phyloP scores from a whole-genome alignment of 1,140 invertebrate species.

The Drusus annulatus region DNA sequence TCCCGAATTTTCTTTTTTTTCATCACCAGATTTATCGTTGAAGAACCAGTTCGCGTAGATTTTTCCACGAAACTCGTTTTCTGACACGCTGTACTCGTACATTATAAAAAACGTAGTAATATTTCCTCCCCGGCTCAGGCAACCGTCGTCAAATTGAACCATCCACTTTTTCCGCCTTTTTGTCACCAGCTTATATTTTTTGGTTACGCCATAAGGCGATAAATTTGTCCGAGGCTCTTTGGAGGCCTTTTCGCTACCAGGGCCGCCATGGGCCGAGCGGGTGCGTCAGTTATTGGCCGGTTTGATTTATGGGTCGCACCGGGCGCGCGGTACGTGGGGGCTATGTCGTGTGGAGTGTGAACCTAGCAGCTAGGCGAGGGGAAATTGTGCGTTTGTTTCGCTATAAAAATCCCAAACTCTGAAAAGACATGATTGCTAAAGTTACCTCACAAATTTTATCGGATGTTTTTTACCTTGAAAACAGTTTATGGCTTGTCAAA shows the following conservation, averaged over 20 bases:
- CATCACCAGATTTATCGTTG: no score
- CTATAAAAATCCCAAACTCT: conserved; percentile 1
- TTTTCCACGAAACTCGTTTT: no score
- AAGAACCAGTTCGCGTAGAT: no score
- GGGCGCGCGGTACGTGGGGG: conserved; percentile 25
- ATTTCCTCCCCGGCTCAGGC: background rate
- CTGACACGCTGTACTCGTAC: no score
- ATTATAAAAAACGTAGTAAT: background rate
- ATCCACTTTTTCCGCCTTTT: conserved; percentile 32
- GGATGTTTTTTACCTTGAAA: no score
- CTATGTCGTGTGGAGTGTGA: background rate
- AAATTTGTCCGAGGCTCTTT: conserved; percentile 49
- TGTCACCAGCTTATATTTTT: conserved; percentile 41
- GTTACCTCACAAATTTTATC: no score
- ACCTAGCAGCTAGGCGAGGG: background rate
- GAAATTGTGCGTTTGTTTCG: conserved; percentile 17
- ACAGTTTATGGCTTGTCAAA: no score
- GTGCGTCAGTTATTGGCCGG: conserved; percentile 51
- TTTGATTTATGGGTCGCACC: conserved; percentile 44
- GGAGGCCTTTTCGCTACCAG: conserved; percentile 2
- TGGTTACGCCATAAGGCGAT: conserved; percentile 45
- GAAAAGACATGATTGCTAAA: background rate
- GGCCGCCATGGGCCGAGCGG: conserved; percentile 20
- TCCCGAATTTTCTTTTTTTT: no score
- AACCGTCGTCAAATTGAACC: conserved; percentile 40